These are phyloP conservation scores for Nothura maculosa DNA, from an alignment of 2,797 vertebrate species.

Conservation along the genomic window DNA sequence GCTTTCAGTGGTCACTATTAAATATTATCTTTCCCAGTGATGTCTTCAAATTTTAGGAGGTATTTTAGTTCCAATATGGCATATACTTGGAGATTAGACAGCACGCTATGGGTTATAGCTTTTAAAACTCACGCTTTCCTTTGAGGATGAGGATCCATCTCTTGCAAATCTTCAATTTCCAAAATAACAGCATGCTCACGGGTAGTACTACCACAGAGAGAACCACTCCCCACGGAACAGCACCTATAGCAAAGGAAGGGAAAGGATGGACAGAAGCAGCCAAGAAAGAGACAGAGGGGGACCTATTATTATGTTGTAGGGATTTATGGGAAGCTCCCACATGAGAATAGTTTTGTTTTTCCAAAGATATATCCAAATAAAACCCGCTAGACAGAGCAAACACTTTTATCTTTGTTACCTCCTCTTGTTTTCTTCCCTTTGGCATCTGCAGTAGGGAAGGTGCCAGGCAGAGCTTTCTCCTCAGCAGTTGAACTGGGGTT, in stretches of 20 bases:
- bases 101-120: background rate
- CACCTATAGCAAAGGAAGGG: constrained; percentile 37
- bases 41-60: background rate
- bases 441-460: background rate
- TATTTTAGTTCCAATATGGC: background rate
- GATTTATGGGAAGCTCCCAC: background rate
- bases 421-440: background rate
- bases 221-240: constrained; percentile 30
- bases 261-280: background rate
- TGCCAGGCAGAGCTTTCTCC: background rate
- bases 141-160: constrained; percentile 25
- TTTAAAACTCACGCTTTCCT: constrained; percentile 73
- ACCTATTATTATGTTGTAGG: background rate
- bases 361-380: background rate
- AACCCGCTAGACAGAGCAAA: background rate
- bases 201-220: background rate
- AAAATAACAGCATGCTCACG: constrained; percentile 30
- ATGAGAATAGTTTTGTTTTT: background rate
- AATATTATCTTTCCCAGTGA: background rate
- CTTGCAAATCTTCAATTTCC: constrained; percentile 69
- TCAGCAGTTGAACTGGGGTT: background rate
- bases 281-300: background rate
- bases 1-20: background rate
- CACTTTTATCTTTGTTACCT: constrained; percentile 32
- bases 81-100: background rate